Percentiles rank a stretch among this genome's conserved stretches.
Evolutionary conservation across 2,113 vertebrate genomes (phyloP).

Genomic region (Dermatemys mawii): DNA sequence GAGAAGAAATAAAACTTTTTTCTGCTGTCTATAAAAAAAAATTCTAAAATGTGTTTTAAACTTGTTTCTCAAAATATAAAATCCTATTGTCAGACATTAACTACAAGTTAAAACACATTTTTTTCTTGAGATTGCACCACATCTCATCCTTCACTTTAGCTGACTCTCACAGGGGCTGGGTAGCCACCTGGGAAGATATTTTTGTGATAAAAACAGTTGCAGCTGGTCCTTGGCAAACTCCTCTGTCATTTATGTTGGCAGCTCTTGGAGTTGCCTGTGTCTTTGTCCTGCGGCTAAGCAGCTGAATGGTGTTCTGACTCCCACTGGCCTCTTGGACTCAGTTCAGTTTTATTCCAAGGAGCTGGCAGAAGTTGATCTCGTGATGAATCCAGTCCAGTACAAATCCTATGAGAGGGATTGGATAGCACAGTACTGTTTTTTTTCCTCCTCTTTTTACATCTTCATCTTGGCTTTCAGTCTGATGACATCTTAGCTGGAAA

Average conservation of each 20-base stretch:
- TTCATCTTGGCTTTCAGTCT: not conserved
- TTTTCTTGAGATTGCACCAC: not conserved
- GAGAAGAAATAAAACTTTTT: not conserved
- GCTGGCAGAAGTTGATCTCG: not conserved
- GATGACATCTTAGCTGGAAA: not conserved
- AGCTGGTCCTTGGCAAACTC: not conserved
- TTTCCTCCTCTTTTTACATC: not conserved
- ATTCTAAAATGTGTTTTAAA: not conserved
- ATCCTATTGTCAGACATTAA: not conserved
- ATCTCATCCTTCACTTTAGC: not conserved
- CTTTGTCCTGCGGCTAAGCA: not conserved
- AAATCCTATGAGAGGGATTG: not conserved
- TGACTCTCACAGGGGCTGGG: not conserved
- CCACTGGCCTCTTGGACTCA: not conserved
- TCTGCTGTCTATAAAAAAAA: fast-evolving
- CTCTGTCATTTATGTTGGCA: not conserved
- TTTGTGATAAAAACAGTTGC: not conserved
- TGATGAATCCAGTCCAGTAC: not conserved
- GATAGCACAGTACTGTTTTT: not conserved
- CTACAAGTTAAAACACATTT: not conserved
- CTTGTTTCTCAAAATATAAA: not conserved
- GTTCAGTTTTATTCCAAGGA: conserved; percentile 19
- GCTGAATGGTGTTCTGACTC: not conserved
- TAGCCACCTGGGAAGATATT: not conserved
- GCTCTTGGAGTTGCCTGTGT: not conserved